Conservation (phyloP, 1,140 invertebrate genomes). For the Eueides isabella region DNA sequence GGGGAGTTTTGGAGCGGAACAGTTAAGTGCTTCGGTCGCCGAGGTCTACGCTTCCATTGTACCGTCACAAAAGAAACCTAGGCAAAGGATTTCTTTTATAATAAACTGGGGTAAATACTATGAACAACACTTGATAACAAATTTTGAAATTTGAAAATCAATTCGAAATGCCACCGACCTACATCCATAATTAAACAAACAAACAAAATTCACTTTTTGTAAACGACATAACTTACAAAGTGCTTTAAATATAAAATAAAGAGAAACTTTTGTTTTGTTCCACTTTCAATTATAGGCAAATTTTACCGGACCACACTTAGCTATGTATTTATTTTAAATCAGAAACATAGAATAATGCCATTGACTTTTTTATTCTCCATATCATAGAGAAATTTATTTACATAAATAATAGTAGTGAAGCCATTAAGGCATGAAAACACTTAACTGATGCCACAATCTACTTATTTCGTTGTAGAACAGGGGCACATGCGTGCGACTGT, state of each 20-base stretch:
- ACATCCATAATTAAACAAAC: background rate
- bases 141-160: constrained; percentile 3
- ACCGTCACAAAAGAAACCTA: constrained; percentile 22
- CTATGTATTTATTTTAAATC: too few species aligned
- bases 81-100: constrained; percentile 25
- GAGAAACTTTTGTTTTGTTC: background rate
- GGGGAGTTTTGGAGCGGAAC: constrained; percentile 29
- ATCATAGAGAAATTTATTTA: too few species aligned
- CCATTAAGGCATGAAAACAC: background rate
- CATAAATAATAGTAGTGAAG: too few species aligned
- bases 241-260: background rate
- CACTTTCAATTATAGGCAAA: background rate
- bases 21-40: constrained; percentile 24
- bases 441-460: too few species aligned
- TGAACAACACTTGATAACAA: constrained; percentile 8
- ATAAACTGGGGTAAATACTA: constrained; percentile 22
- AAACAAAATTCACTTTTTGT: background rate
- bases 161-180: background rate
- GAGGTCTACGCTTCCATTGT: constrained; percentile 28
- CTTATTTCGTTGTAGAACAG: too few species aligned
- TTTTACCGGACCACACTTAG: background rate
- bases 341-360: too few species aligned
- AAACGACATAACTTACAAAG: background rate
- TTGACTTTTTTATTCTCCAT: too few species aligned
- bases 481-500: too few species aligned